Conservation (phyloP, 2,888 invertebrate genomes). For the Serrognathus titanus region DNA sequence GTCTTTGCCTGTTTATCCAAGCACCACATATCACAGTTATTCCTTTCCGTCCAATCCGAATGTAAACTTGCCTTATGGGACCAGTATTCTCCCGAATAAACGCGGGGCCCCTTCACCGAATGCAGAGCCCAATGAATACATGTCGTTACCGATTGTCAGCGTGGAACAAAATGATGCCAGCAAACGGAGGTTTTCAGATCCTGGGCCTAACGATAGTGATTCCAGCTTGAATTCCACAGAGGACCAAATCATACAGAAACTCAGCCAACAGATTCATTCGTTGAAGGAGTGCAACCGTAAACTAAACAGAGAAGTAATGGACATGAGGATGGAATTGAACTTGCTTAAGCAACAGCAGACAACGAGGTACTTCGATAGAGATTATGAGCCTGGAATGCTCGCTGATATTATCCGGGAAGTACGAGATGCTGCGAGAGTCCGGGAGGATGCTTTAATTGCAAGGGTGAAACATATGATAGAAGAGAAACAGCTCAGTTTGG, state of each 20-base stretch:
- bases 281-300: conserved; percentile 71
- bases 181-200: conserved; percentile 64
- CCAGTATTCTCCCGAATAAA: conserved; percentile 9
- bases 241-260: conserved; percentile 58
- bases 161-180: conserved; percentile 57
- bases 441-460: conserved; percentile 68
- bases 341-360: conserved; percentile 42
- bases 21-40: conserved; percentile 31
- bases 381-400: conserved; percentile 70
- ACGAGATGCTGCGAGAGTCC: conserved; percentile 66
- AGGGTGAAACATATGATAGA: conserved; percentile 59
- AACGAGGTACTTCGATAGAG: conserved; percentile 41
- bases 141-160: conserved; percentile 71
- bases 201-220: conserved; percentile 54
- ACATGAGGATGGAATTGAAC: conserved; percentile 63
- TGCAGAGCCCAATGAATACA: conserved; percentile 50
- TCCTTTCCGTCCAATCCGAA: conserved; percentile 24
- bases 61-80: conserved; percentile 4
- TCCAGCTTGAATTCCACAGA: conserved; percentile 56
- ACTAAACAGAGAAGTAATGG: conserved; percentile 70
- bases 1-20: conserved; percentile 62
- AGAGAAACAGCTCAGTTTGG: conserved; percentile 52
- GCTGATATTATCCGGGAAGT: conserved; percentile 71
- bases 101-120: conserved; percentile 15
- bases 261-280: conserved; percentile 70